Percentiles rank a stretch among this genome's conserved stretches.
phyloP scores from a whole-genome alignment of 2,113 vertebrate genomes.

The Paraplagusia blochii region DNA sequence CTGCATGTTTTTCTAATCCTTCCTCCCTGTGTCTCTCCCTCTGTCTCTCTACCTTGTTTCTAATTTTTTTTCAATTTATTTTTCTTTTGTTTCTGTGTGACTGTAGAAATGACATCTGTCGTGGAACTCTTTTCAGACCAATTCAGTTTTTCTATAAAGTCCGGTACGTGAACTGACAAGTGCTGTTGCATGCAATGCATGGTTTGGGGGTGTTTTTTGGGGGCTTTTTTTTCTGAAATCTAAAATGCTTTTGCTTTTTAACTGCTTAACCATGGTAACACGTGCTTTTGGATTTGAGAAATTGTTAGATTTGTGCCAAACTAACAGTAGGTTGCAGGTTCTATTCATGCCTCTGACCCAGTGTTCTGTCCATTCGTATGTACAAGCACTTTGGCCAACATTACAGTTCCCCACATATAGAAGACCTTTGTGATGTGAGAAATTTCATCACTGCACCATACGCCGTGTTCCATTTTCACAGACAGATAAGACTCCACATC shows the following conservation, averaged over 20 bases:
- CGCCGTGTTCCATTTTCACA: too few species aligned
- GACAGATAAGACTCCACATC: too few species aligned
- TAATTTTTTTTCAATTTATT: conserved; percentile 53
- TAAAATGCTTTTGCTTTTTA: conserved; percentile 14
- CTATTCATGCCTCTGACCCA: too few species aligned
- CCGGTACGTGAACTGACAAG: conserved; percentile 77
- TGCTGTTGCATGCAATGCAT: conserved; percentile 68
- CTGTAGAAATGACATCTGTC: conserved; percentile 77
- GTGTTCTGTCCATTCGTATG: too few species aligned
- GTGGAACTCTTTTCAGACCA: conserved; percentile 78
- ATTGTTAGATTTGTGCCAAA: too few species aligned
- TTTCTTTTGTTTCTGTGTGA: conserved; percentile 70
- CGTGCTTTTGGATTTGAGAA: too few species aligned
- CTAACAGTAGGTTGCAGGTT: too few species aligned
- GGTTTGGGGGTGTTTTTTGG: conserved; percentile 47
- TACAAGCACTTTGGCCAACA: too few species aligned
- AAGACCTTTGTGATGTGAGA: too few species aligned
- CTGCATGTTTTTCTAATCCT: conserved; percentile 49
- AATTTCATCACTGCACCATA: too few species aligned
- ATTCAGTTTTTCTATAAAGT: conserved; percentile 79
- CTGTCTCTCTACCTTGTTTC: not conserved
- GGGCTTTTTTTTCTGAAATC: conserved; percentile 23
- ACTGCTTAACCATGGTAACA: conserved; percentile 1
- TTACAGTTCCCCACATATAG: too few species aligned
- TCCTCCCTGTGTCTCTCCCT: not conserved